phyloP scores from a whole-genome alignment of 2,113 vertebrate species.

The Plecotus auritus region DNA sequence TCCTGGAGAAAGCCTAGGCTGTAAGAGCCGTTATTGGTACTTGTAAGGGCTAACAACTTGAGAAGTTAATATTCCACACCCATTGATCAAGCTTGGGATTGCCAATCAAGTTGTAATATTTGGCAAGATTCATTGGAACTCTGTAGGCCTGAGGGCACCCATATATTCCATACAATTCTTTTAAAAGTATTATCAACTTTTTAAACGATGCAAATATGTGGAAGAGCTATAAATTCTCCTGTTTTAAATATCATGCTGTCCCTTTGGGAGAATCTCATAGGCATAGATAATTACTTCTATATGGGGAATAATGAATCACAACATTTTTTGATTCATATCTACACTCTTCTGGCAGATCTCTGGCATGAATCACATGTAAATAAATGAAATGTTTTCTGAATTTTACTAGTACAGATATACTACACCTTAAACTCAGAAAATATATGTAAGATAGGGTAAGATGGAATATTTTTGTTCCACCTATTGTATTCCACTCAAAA shows the following conservation, averaged over 20 bases:
- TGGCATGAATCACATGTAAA: conserved; percentile 63
- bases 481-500: background rate
- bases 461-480: background rate
- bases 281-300: conserved; percentile 71
- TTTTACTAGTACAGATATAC: conserved; percentile 45
- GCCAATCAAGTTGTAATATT: conserved; percentile 30
- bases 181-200: conserved; percentile 63
- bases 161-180: conserved; percentile 47
- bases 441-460: background rate
- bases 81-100: background rate
- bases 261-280: conserved; percentile 71
- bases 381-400: conserved; percentile 62
- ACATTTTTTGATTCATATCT: conserved; percentile 70
- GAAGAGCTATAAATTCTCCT: conserved; percentile 72
- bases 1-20: conserved; percentile 15
- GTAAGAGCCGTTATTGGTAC: background rate
- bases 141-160: conserved; percentile 38
- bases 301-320: conserved; percentile 65
- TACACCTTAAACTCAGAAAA: conserved; percentile 36
- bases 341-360: conserved; percentile 59
- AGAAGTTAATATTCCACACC: conserved; percentile 5
- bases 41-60: background rate
- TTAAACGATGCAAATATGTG: conserved; percentile 55
- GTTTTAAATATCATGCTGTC: conserved; percentile 67
- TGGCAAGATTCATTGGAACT: conserved; percentile 61